Evolutionary conservation across 2,888 invertebrate species (phyloP).

Genomic region (Oegoconia quadripuncta): DNA sequence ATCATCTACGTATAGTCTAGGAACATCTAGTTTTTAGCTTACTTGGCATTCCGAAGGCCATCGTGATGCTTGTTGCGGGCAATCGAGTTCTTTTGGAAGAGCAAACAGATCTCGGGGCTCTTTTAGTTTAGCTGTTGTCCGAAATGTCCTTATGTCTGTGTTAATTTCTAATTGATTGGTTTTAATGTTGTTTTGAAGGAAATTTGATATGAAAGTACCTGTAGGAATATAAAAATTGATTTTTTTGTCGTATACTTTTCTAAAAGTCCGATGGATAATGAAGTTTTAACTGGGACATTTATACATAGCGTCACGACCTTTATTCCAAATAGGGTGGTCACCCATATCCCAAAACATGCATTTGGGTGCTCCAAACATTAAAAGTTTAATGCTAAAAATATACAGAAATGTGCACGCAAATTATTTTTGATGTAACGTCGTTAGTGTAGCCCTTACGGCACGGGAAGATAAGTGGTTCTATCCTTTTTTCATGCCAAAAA

Average conservation of each 20-base stretch:
- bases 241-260: not conserved
- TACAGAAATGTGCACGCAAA: too few species aligned
- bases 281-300: too few species aligned
- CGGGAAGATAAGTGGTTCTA: too few species aligned
- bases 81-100: constrained; percentile 83
- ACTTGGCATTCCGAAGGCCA: constrained; percentile 96
- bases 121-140: constrained; percentile 81
- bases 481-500: too few species aligned
- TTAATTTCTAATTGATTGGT: constrained; percentile 84
- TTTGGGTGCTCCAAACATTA: too few species aligned
- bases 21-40: constrained; percentile 25
- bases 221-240: constrained; percentile 20
- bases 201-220: constrained; percentile 82
- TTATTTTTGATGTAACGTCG: too few species aligned
- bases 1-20: too few species aligned
- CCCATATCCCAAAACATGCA: too few species aligned
- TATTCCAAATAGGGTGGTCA: too few species aligned
- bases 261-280: not conserved
- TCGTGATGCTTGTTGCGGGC: constrained; percentile 87
- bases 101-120: constrained; percentile 86
- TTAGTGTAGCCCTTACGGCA: too few species aligned
- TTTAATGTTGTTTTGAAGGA: constrained; percentile 82
- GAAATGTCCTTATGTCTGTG: constrained; percentile 82
- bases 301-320: too few species aligned
- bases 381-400: too few species aligned